Evolutionary conservation across 2,113 vertebrate species (phyloP), one percentile per base, ranked within the genome.

Genomic region (Platycercus adscitus): DNA sequence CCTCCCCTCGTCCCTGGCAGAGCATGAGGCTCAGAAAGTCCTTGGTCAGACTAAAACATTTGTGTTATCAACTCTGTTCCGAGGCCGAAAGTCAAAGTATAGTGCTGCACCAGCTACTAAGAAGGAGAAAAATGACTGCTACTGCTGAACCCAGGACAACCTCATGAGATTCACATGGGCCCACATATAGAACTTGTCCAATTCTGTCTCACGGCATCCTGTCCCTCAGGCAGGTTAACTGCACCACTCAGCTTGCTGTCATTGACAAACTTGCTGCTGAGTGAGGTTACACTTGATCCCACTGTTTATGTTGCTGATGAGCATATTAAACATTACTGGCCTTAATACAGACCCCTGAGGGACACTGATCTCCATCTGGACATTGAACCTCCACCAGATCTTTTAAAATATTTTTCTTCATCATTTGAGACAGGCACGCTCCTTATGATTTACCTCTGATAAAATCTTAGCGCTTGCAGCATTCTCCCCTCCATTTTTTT

Each of bases 371-470:
- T 73, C 33, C 21, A 24, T 69, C 17, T 41, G 33, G 29, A 39
- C 29, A 13, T 28, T 69, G 10, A 41, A 15, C 11, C 6, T 31
- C 20, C 19, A 24, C 55, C 39, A 91, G 68, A 76, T 65, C 6
- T 68, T 91, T 79, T 16, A 37, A 90, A 85, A 63, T 43, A 41
- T 46, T 60, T 94, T 88, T 61, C 43, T 86, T 75, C 20, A 26
- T 77, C 46, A 58, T 50, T 21, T 75, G 29, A 73, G 55, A 18
- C 28, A 86, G 49, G 49, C 18, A 18, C 11, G 19, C 4, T 35
- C 3, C 66, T 81, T 70, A 50, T 31, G 31, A 53, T 77, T 86
- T 55, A 86, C 17, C 31, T 88, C 60, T 79, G 26, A 77, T 72
- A 88, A 88, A 82, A 50, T 81, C 39, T 61, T 9, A 6, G 6